Conservation (phyloP, 2,113 vertebrate species). For the Caranx melampygus region DNA sequence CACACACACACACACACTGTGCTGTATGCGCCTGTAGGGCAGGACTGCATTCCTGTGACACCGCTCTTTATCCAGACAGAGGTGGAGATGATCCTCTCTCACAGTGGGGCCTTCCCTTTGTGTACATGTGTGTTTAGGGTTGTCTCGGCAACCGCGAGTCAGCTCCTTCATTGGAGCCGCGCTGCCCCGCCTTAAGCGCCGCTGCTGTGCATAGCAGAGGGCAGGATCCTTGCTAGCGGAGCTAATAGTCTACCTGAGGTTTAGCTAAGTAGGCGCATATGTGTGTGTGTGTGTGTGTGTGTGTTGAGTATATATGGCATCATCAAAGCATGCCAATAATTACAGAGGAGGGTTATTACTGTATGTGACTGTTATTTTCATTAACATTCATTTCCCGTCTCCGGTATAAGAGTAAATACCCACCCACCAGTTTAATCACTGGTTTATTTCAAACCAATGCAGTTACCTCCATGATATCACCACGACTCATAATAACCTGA, state of each 20-base stretch:
- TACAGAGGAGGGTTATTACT: slow-evolving; percentile 86
- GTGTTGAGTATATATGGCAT: slow-evolving; percentile 68
- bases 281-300: slow-evolving; percentile 43
- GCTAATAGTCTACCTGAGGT: slow-evolving; percentile 74
- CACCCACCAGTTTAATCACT: slow-evolving; percentile 91
- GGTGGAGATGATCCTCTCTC: slow-evolving; percentile 74
- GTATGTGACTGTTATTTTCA: slow-evolving; percentile 90
- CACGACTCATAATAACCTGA: slow-evolving; percentile 82
- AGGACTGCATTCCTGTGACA: slow-evolving; percentile 71
- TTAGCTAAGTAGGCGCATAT: slow-evolving; percentile 63
- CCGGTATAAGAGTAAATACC: slow-evolving; percentile 85
- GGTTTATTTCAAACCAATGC: slow-evolving; percentile 88
- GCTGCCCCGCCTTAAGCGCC: slow-evolving; percentile 52
- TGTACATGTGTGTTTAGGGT: slow-evolving; percentile 77
- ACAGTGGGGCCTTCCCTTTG: slow-evolving; percentile 64
- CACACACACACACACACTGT: slow-evolving; percentile 63
- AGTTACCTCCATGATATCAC: slow-evolving; percentile 89
- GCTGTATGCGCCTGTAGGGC: slow-evolving; percentile 68
- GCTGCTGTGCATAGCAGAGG: slow-evolving; percentile 38
- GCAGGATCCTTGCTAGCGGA: slow-evolving; percentile 53
- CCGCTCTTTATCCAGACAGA: slow-evolving; percentile 71
- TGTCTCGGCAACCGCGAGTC: slow-evolving; percentile 61
- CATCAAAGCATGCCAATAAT: slow-evolving; percentile 84
- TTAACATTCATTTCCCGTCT: slow-evolving; percentile 92
- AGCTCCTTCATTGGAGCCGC: slow-evolving; percentile 42